Evolutionary conservation across 2,888 invertebrate species (phyloP).

Genomic region (Leptinotarsa rubiginosa): DNA sequence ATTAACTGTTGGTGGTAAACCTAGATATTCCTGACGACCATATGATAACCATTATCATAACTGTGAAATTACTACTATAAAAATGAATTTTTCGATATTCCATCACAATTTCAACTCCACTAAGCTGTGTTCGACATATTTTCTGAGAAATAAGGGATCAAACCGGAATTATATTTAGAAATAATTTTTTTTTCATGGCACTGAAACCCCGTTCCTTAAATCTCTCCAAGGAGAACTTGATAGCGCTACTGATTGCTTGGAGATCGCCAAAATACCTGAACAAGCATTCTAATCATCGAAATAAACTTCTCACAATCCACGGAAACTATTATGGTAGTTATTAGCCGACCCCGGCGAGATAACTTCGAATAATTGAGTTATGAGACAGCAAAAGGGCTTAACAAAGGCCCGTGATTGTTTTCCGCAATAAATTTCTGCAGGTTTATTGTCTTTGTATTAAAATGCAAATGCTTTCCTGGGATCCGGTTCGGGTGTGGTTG

Average conservation of each 20-base stretch:
- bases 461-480: constrained; percentile 35
- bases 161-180: too few relatives aligned
- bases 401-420: constrained; percentile 28
- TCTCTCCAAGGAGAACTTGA: background rate
- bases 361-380: constrained; percentile 29
- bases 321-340: constrained; percentile 9
- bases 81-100: too few relatives aligned
- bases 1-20: too few relatives aligned
- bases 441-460: constrained; percentile 37
- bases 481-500: constrained; percentile 32
- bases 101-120: too few relatives aligned
- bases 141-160: too few relatives aligned
- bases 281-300: constrained; percentile 1
- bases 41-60: too few relatives aligned
- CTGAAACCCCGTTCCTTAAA: too few relatives aligned
- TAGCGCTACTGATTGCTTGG: background rate
- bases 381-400: constrained; percentile 27
- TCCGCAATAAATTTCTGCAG: constrained; percentile 33
- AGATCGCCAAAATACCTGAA: background rate
- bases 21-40: too few relatives aligned
- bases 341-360: constrained; percentile 14
- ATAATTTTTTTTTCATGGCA: too few relatives aligned
- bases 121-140: too few relatives aligned
- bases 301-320: constrained; percentile 5
- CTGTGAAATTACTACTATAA: too few relatives aligned